A percentile compares a stretch with the other conserved stretches of the same genome.
Conservation (phyloP, 2,113 vertebrate genomes). For the Scatophagus argus region DNA sequence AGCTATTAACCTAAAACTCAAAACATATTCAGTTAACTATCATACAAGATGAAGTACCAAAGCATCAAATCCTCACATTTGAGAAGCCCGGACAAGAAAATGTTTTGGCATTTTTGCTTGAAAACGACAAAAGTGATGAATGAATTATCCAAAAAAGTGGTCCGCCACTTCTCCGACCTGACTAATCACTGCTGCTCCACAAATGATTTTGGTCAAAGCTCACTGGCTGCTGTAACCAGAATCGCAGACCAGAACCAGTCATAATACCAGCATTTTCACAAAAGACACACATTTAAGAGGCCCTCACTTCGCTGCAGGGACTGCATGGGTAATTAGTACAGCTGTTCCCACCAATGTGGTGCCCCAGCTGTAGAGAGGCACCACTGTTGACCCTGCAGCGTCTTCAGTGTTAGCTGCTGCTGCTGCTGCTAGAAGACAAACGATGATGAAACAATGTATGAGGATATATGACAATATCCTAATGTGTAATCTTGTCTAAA, state of each 20-base stretch:
- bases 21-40: neutral
- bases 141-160: neutral
- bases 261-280: neutral
- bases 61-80: neutral
- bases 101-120: neutral
- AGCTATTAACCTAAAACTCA: neutral
- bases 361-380: conserved; percentile 45
- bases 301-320: conserved; percentile 1
- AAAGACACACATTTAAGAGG: neutral
- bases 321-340: conserved; percentile 34
- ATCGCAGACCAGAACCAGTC: conserved; percentile 3
- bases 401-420: conserved; percentile 15
- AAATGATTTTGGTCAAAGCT: neutral
- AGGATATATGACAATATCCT: neutral
- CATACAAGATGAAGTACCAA: neutral
- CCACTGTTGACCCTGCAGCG: conserved; percentile 47
- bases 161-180: neutral
- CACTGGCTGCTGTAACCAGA: neutral
- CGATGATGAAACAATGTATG: conserved; percentile 5
- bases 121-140: neutral
- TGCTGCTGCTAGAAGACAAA: conserved; percentile 21
- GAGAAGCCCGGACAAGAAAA: neutral
- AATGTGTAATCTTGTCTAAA: neutral
- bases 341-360: conserved; percentile 16
- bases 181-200: neutral